phyloP scores from a whole-genome alignment of 2,888 invertebrate species.

The Conomelus anceps region DNA sequence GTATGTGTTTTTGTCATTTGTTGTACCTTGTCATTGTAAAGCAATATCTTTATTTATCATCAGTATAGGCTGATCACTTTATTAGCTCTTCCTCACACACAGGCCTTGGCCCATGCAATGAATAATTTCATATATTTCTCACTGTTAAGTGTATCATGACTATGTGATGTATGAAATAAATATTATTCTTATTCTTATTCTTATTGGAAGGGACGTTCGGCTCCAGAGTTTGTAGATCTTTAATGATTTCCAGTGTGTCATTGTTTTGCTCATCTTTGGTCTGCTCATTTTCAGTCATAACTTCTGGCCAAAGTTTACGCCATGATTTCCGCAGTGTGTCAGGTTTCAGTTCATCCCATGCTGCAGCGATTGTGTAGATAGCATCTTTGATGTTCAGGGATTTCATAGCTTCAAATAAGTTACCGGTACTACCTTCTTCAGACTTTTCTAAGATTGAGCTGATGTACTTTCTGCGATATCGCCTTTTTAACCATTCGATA shows the following conservation, averaged over 20 bases:
- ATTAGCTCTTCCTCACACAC: too few species aligned
- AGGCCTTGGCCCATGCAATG: too few species aligned
- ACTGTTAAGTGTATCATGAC: too few species aligned
- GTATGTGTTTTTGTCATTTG: too few species aligned
- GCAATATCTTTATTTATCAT: too few species aligned
- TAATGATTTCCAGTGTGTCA: not conserved
- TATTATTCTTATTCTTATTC: too few species aligned
- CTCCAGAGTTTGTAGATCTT: slow-evolving; percentile 5
- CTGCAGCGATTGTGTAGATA: slow-evolving; percentile 16
- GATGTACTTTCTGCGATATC: slow-evolving; percentile 30
- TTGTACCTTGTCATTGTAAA: too few species aligned
- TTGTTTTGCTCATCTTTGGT: not conserved
- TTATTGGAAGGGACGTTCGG: not conserved
- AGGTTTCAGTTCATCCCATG: slow-evolving; percentile 28
- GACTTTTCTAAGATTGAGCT: slow-evolving; percentile 8
- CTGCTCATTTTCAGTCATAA: slow-evolving; percentile 8
- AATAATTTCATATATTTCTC: too few species aligned
- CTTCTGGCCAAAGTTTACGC: too few species aligned
- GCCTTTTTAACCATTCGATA: slow-evolving; percentile 32
- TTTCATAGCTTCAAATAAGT: slow-evolving; percentile 20
- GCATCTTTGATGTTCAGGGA: slow-evolving; percentile 19
- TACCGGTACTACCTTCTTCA: not conserved
- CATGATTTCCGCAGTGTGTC: too few species aligned
- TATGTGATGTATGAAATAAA: too few species aligned
- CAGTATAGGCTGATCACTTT: too few species aligned